Evolutionary conservation across 92 coral and sea anemone species (phyloP).

Genomic region (Pocillopora meandrina): DNA sequence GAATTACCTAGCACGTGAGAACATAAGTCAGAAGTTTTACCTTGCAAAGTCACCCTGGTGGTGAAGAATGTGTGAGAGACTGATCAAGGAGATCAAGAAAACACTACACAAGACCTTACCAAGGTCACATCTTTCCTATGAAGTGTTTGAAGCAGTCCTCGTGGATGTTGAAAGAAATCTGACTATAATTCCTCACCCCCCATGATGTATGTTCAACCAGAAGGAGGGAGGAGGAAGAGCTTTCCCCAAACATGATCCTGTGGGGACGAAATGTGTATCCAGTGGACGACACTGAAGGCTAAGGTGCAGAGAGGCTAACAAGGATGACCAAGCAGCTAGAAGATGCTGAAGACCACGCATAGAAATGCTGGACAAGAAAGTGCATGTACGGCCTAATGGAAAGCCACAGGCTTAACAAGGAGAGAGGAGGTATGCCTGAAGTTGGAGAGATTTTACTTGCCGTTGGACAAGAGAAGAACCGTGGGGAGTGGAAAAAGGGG

Average conservation of each 20-base stretch:
- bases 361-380: not conserved
- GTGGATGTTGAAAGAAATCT: constrained; percentile 52
- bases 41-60: constrained; percentile 50
- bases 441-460: not conserved
- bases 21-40: constrained; percentile 50
- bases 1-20: constrained; percentile 38
- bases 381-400: not conserved
- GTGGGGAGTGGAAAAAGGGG: not conserved
- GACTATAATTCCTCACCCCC: constrained; percentile 69
- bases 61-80: constrained; percentile 45
- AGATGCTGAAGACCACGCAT: constrained; percentile 7
- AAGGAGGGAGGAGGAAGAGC: constrained; percentile 54
- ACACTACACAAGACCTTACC: constrained; percentile 49
- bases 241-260: constrained; percentile 59
- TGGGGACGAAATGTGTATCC: constrained; percentile 64
- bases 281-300: constrained; percentile 54
- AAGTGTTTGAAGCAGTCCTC: constrained; percentile 38
- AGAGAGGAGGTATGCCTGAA: not conserved
- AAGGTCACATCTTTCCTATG: constrained; percentile 35
- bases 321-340: constrained; percentile 33
- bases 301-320: constrained; percentile 55
- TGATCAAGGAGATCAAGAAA: constrained; percentile 26
- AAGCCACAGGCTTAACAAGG: not conserved
- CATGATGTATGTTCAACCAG: constrained; percentile 56
- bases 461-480: not conserved